Percentiles rank a stretch among this genome's conserved stretches.
phyloP scores from a whole-genome alignment of 2,888 invertebrate species.

The Nomada fabriciana region DNA sequence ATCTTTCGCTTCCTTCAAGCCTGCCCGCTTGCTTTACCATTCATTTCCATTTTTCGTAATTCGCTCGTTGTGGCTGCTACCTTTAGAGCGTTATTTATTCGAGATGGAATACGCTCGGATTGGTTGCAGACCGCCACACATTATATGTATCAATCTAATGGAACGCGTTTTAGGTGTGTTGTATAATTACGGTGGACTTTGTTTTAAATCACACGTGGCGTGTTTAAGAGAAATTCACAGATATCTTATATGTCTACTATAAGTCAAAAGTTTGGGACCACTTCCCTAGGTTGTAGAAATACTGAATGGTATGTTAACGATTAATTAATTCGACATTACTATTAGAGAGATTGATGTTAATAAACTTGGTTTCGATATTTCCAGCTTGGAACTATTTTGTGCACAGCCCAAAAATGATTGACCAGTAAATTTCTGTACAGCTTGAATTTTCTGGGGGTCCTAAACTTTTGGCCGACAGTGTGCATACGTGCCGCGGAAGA shows the following conservation, averaged over 20 bases:
- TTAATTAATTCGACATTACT: too few species aligned
- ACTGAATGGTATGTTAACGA: too few species aligned
- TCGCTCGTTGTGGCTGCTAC: constrained; percentile 31
- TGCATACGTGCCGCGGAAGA: not conserved
- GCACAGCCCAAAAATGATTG: too few species aligned
- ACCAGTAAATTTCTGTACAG: too few species aligned
- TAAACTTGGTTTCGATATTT: too few species aligned
- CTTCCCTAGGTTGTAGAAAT: too few species aligned
- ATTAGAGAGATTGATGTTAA: too few species aligned
- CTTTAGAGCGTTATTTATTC: constrained; percentile 44
- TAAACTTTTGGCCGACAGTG: too few species aligned
- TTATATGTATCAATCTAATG: constrained; percentile 43
- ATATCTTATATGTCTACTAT: too few species aligned
- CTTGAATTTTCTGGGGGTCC: too few species aligned
- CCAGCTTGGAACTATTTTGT: too few species aligned
- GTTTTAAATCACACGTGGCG: constrained; percentile 32
- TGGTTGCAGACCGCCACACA: constrained; percentile 7
- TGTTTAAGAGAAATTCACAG: constrained; percentile 3
- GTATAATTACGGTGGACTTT: constrained; percentile 33
- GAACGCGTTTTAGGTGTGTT: constrained; percentile 2
- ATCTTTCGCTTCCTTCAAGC: constrained; percentile 49
- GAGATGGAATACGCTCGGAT: constrained; percentile 16
- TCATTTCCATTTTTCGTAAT: constrained; percentile 50
- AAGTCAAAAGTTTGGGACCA: too few species aligned
- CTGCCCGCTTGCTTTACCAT: constrained; percentile 37